Evolutionary conservation across 2,113 vertebrate genomes (phyloP).

Genomic region (Dicaeum eximium): DNA sequence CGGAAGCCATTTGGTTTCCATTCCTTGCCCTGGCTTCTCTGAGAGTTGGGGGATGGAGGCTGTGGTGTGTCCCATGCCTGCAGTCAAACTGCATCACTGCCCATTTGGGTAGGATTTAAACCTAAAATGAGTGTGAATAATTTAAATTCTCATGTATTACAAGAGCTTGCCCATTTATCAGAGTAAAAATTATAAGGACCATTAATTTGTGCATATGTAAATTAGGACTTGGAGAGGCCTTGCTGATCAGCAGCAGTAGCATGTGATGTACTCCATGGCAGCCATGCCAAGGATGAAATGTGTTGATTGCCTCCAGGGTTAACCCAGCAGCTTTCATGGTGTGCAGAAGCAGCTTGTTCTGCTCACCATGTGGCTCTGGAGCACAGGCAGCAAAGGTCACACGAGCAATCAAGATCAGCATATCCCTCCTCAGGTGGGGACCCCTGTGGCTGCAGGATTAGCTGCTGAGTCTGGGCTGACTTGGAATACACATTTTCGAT

Average conservation of each 20-base stretch:
- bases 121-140: not conserved
- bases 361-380: slow-evolving; percentile 48
- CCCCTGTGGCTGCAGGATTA: slow-evolving; percentile 39
- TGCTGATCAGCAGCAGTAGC: not conserved
- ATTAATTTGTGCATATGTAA: slow-evolving; percentile 16
- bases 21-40: not conserved
- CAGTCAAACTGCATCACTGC: not conserved
- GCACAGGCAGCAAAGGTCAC: slow-evolving; percentile 55
- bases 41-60: not conserved
- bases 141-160: not conserved
- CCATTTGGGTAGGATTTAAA: not conserved
- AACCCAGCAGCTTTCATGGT: slow-evolving; percentile 19
- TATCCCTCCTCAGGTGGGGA: slow-evolving; percentile 29
- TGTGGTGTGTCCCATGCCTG: not conserved
- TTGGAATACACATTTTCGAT: not conserved
- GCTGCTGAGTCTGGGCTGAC: not conserved
- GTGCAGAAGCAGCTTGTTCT: slow-evolving; percentile 47
- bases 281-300: slow-evolving; percentile 16
- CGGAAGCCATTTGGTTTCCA: not conserved
- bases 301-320: slow-evolving; percentile 42
- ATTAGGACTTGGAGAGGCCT: not conserved
- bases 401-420: slow-evolving; percentile 44
- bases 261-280: not conserved
- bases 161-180: not conserved
- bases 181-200: slow-evolving; percentile 4